Base-by-base conservation (phyloP, 2,797 vertebrate genomes). In the Pangasius macronema region DNA sequence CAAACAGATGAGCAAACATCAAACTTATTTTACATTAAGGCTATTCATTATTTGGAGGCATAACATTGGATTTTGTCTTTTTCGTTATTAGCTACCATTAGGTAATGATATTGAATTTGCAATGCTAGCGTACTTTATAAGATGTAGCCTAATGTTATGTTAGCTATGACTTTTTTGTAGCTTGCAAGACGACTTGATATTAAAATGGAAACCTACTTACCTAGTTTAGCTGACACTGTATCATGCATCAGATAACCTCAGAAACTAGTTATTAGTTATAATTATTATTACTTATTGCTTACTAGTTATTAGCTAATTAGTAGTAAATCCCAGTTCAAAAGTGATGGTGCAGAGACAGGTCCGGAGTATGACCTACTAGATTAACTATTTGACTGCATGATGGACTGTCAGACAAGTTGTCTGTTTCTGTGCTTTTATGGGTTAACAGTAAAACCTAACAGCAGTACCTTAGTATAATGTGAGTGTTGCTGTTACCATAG, bases 281-380 rank as follows among this genome's bases (percentile, higher is more conserved):
- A 10, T 68, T 68, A 68, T 33, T 68, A 68, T 68, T 30, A 11
- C 27, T 33, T 13, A n/a, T 68, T 5, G 11, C 65, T 13, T 68
- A 30, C 63, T 67, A 30, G n/a, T 3, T 68, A 67, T 14, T 67
- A 3, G 67, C n/a, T 22, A 70, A 13, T 70, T 70, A 14, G 20
- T 70, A 70, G 67, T 70, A 70, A 70, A 36, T 70, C 30, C 13
- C 30, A 36, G n/a, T 70, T 70, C 67, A 70, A 36, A 70, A 70
- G 67, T 70, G 30, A 39, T 70, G 30, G 67, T 36, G 67, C 3
- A 39, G 14, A 70, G 16, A 70, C 30, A 70, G 30, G 30, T 30
- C 33, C 18, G 30, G 14, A 70, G 36, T 70, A 30, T 70, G 67
- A 33, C 1, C 24, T 61, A 61, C 2, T 24, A 27, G 59, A 61